Base-by-base conservation (phyloP, 2,113 vertebrate species). In the Acrocephalus arundinaceus region DNA sequence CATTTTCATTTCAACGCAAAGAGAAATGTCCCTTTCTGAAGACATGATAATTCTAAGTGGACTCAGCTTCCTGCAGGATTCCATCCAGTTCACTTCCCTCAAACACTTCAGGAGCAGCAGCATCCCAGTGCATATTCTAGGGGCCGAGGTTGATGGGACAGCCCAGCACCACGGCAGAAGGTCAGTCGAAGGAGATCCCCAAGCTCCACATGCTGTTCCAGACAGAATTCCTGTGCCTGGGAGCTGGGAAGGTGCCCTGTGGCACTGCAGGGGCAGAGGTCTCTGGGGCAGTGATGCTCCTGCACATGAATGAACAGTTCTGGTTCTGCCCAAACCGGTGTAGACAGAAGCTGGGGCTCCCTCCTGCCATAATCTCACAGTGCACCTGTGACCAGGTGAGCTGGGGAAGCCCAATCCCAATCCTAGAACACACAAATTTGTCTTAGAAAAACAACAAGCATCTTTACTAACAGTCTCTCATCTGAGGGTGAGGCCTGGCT, bases 381-480 rank as follows among this genome's bases (percentile, higher is more conserved):
- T 0, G 1, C 24, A 57, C 20, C 70, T 41, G 43, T 6, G 13
- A 52, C 54, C 45, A 48, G 19, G 11, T 3, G 17, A 74, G 11
- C 31, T 41, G 37, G 6, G 30, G 63, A 71, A 28, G 68, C 21
- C 45, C 48, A 77, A 18, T 7, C 55, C 52, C 33, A 39, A 28
- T 2, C 28, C 9, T 43, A 46, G 24, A 76, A 76, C 46, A 43
- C 4, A 2, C 4, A 28, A 21, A 51, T 46, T 24, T 55, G 21
- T 1, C 1, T 16, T 10, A 81, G 17, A 82, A 91, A 81, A 41
- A 13, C 28, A 28, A n/a, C 0, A 0, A 58, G 11, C 19, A 30
- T 52, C 41, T 79, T 89, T 66, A 57, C 18, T 28, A 54, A 25
- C 3, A 59, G 22, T 6, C 21, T 63, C 59, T 52, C 33, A 59